Conservation (phyloP, 2,888 invertebrate species). For the Trichogramma evanescens region DNA sequence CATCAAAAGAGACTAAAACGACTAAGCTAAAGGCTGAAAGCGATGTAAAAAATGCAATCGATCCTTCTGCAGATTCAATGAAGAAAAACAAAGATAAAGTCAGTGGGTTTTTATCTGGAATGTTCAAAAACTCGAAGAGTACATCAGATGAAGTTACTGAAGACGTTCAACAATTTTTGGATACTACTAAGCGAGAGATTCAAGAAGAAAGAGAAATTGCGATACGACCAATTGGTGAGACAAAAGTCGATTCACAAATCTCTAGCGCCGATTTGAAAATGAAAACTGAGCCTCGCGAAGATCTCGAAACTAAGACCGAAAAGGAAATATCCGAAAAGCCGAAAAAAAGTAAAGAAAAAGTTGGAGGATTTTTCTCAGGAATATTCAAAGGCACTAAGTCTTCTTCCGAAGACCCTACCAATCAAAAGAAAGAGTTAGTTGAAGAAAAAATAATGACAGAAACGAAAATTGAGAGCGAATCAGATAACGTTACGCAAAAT, state of each 20-base stretch:
- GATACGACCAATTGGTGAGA: conserved; percentile 26
- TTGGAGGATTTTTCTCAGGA: conserved; percentile 20
- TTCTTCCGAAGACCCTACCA: conserved; percentile 44
- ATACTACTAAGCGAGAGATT: conserved; percentile 31
- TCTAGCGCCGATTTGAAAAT: conserved; percentile 21
- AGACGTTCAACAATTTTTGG: conserved; percentile 29
- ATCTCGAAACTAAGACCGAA: not conserved
- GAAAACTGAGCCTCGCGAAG: conserved; percentile 24
- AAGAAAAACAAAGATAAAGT: conserved; percentile 25
- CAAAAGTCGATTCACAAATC: conserved; percentile 1
- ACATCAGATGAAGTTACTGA: conserved; percentile 27
- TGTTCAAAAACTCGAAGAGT: conserved; percentile 35
- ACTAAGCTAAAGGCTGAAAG: conserved; percentile 6
- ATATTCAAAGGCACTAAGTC: conserved; percentile 36
- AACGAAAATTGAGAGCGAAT: too few species aligned
- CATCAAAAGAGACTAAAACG: conserved; percentile 18
- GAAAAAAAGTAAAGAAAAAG: conserved; percentile 24
- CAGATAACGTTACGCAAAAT: too few species aligned
- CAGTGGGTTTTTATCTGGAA: conserved; percentile 26
- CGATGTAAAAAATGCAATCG: not conserved
- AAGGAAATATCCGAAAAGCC: not conserved
- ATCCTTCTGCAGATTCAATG: conserved; percentile 5
- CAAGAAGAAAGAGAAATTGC: conserved; percentile 31
- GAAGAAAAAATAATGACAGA: too few species aligned
- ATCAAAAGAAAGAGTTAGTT: conserved; percentile 24